Conservation (phyloP, 2,797 vertebrate species). For the Schizothorax lantsangensis region DNA sequence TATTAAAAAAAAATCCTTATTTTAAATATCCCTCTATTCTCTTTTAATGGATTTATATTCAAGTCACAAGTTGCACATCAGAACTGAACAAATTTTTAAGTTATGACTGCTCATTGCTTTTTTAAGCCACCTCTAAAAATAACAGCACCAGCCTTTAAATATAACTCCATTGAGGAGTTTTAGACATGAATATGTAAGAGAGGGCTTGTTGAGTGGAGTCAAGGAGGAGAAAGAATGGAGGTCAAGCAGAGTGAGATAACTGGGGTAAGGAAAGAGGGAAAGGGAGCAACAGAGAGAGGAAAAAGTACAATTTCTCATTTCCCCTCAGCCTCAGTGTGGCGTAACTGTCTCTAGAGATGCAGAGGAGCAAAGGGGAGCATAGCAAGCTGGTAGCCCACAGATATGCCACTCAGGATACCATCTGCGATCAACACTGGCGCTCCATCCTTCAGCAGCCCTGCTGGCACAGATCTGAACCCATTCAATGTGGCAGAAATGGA, state of each 20-base stretch:
- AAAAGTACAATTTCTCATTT: conserved; percentile 1
- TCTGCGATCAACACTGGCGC: conserved; percentile 43
- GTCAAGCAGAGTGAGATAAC: conserved; percentile 3
- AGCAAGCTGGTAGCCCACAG: conserved; percentile 46
- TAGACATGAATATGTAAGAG: conserved; percentile 24
- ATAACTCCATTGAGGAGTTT: conserved; percentile 3
- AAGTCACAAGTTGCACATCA: not conserved
- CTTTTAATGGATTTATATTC: not conserved
- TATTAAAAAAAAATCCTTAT: not conserved
- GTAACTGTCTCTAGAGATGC: conserved; percentile 32
- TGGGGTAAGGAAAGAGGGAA: not conserved
- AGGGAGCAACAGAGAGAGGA: conserved; percentile 21
- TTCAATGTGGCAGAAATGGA: conserved; percentile 10
- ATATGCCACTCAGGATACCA: conserved; percentile 52
- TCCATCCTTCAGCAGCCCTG: conserved; percentile 28
- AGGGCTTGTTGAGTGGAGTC: conserved; percentile 1
- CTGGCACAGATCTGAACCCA: conserved; percentile 45
- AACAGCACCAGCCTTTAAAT: not conserved
- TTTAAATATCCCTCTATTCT: not conserved
- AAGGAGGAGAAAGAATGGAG: not conserved
- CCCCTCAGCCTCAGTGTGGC: not conserved
- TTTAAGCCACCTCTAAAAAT: conserved; percentile 26
- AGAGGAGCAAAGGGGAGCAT: conserved; percentile 38
- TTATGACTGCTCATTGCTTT: not conserved
- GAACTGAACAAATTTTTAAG: not conserved